Percentiles rank a stretch among this genome's conserved stretches.
phyloP scores from a whole-genome alignment of 2,888 invertebrate genomes.

The Digitonthophagus gazella region DNA sequence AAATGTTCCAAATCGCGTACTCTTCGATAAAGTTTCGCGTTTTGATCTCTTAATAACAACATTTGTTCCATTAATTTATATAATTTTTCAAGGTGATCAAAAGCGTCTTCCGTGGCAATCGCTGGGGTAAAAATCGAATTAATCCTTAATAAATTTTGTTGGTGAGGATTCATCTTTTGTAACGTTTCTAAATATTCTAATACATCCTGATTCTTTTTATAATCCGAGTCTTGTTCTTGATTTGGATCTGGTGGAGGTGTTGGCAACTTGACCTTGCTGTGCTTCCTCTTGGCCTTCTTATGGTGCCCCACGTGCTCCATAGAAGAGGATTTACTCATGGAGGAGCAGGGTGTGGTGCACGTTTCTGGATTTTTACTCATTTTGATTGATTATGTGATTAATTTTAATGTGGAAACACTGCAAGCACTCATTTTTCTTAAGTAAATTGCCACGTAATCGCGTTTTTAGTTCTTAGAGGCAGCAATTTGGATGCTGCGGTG shows the following conservation, averaged over 20 bases:
- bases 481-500: not conserved
- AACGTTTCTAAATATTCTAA: conserved; percentile 52
- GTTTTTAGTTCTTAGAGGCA: not conserved
- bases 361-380: conserved; percentile 30
- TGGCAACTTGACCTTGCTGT: conserved; percentile 45
- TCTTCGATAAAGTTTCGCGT: conserved; percentile 64
- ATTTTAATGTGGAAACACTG: too few species aligned
- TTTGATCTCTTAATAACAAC: conserved; percentile 68
- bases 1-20: conserved; percentile 72
- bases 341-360: conserved; percentile 16
- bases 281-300: conserved; percentile 33
- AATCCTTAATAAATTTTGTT: conserved; percentile 48
- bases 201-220: conserved; percentile 42
- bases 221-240: conserved; percentile 26
- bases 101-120: conserved; percentile 62
- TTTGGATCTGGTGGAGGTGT: conserved; percentile 52
- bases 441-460: not conserved
- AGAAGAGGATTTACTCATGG: conserved; percentile 30
- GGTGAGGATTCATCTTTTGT: conserved; percentile 36
- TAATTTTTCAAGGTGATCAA: conserved; percentile 78
- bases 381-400: conserved; percentile 20
- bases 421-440: too few species aligned
- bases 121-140: conserved; percentile 58
- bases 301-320: conserved; percentile 28
- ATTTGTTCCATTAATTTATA: conserved; percentile 76